Evolutionary conservation across 1,140 invertebrate species (phyloP).

Genomic region (Telenomus remus): DNA sequence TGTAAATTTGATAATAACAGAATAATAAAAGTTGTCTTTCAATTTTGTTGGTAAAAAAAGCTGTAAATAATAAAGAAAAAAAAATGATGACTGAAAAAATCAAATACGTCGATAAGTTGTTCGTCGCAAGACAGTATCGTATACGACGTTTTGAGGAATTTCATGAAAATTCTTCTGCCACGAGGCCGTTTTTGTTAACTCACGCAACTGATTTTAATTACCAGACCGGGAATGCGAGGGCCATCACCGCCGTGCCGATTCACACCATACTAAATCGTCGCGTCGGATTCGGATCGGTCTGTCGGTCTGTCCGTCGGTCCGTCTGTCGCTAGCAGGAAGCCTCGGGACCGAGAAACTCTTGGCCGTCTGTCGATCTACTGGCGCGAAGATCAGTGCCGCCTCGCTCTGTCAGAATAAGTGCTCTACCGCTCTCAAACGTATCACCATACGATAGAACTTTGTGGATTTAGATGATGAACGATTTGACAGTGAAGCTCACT

Average conservation of each 20-base stretch:
- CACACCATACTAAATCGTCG: slow-evolving; percentile 83
- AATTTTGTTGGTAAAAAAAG: too few species aligned
- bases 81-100: slow-evolving; percentile 1
- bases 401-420: slow-evolving; percentile 63
- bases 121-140: slow-evolving; percentile 27
- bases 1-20: too few species aligned
- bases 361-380: slow-evolving; percentile 68
- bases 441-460: slow-evolving; percentile 52
- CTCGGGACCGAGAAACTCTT: slow-evolving; percentile 73
- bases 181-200: slow-evolving; percentile 67
- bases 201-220: slow-evolving; percentile 73
- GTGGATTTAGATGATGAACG: slow-evolving; percentile 40
- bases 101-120: slow-evolving; percentile 11
- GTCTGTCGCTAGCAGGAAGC: slow-evolving; percentile 72
- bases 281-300: slow-evolving; percentile 72
- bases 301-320: slow-evolving; percentile 71
- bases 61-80: slow-evolving; percentile 2
- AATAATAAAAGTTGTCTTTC: too few species aligned
- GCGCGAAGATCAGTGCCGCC: slow-evolving; percentile 69
- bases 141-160: slow-evolving; percentile 14
- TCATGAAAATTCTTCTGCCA: slow-evolving; percentile 26
- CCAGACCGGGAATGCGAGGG: slow-evolving; percentile 82
- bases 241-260: slow-evolving; percentile 86
- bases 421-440: slow-evolving; percentile 58
- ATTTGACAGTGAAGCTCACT: slow-evolving; percentile 22